Percentiles rank a stretch among this genome's conserved stretches.
Conservation (phyloP, 2,797 vertebrate species). For the Periparus ater region DNA sequence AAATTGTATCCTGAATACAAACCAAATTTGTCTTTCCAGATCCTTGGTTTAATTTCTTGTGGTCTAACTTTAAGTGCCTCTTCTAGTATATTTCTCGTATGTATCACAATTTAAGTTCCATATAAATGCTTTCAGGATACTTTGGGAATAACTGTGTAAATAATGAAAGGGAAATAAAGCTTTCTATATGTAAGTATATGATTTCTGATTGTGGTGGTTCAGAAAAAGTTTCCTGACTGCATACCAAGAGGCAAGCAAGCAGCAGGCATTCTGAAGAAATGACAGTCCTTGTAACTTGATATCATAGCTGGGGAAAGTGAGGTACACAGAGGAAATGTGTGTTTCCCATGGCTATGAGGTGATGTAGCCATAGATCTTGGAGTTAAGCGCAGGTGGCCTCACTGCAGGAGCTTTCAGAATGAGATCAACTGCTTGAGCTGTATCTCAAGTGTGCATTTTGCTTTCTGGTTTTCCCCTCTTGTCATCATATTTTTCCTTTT, state of each 20-base stretch:
- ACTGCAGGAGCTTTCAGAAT: background rate
- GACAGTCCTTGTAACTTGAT: background rate
- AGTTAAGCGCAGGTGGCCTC: background rate
- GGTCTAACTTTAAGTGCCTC: background rate
- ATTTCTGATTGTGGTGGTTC: background rate
- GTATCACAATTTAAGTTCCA: background rate
- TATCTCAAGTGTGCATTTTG: background rate
- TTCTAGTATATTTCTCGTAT: background rate
- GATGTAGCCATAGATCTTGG: background rate
- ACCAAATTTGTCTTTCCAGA: background rate
- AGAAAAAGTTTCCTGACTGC: background rate
- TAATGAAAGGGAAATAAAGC: background rate
- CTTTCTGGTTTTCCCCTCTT: background rate
- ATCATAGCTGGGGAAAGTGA: background rate
- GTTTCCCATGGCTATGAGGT: background rate
- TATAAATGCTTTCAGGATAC: background rate
- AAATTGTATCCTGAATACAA: background rate
- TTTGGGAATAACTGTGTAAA: background rate
- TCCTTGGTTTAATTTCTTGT: background rate
- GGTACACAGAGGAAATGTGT: background rate
- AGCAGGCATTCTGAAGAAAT: background rate
- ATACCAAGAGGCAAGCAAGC: background rate
- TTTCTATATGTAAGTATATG: background rate
- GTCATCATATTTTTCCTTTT: background rate
- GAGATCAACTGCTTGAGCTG: background rate